These are phyloP conservation scores for Panagrolaimus sp. DNA, from an alignment of 1,140 invertebrate genomes.

Conservation along the genomic window DNA sequence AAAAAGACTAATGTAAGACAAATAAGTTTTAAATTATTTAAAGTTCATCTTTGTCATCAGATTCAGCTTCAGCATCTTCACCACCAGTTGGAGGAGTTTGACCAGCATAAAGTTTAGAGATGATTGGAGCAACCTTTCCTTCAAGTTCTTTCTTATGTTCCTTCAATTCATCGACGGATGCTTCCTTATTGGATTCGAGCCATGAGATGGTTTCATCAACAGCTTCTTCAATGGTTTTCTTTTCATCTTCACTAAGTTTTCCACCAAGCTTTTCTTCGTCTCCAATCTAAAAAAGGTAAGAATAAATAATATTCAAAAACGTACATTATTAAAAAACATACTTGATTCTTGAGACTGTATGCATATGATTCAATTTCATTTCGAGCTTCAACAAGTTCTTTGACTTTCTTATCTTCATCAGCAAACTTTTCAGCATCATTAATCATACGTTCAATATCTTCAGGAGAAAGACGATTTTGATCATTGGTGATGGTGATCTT, in stretches of 20 bases:
- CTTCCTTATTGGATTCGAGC: constrained; percentile 90
- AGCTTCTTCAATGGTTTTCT: constrained; percentile 84
- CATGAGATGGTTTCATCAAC: constrained; percentile 96
- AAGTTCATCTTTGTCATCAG: constrained; percentile 57
- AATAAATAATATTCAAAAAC: neutral
- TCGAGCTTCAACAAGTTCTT: constrained; percentile 89
- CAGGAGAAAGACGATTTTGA: constrained; percentile 88
- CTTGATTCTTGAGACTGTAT: constrained; percentile 93
- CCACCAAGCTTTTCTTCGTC: constrained; percentile 96
- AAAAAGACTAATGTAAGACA: too few relatives aligned
- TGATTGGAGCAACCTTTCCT: constrained; percentile 86
- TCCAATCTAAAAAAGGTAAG: constrained; percentile 63
- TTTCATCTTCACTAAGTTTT: constrained; percentile 83
- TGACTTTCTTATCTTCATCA: constrained; percentile 94
- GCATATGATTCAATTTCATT: constrained; percentile 90
- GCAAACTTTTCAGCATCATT: constrained; percentile 96
- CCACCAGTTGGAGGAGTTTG: constrained; percentile 68
- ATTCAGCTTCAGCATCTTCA: constrained; percentile 38
- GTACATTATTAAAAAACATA: constrained; percentile 17
- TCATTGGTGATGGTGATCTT: constrained; percentile 98
- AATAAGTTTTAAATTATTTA: constrained; percentile 38
- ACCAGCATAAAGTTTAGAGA: constrained; percentile 89
- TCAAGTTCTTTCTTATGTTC: constrained; percentile 94
- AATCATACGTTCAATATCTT: constrained; percentile 98
- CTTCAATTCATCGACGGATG: constrained; percentile 86